Evolutionary conservation across 2,797 vertebrate species (phyloP).

Genomic region (Micrastur ruficollis): DNA sequence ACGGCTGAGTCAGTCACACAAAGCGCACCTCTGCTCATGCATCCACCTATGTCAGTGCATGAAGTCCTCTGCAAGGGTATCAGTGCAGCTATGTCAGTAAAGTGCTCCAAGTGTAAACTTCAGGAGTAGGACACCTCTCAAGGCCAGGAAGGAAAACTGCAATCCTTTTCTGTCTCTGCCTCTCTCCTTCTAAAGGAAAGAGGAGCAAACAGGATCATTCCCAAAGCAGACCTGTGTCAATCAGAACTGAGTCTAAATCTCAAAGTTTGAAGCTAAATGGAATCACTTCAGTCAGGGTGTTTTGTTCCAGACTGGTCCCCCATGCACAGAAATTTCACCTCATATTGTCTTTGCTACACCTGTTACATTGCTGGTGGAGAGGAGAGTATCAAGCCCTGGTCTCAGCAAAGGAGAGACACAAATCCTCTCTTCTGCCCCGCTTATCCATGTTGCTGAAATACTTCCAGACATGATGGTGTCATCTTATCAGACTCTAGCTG

Average conservation of each 20-base stretch:
- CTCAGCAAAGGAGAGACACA: not conserved
- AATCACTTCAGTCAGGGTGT: not conserved
- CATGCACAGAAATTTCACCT: not conserved
- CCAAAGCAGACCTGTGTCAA: not conserved
- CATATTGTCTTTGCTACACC: not conserved
- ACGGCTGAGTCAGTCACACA: fast-evolving
- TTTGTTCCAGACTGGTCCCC: not conserved
- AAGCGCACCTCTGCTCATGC: not conserved
- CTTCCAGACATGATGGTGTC: not conserved
- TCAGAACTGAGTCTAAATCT: not conserved
- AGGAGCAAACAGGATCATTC: not conserved
- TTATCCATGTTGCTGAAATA: not conserved
- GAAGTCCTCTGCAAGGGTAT: not conserved
- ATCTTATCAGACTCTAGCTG: not conserved
- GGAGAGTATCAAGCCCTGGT: not conserved
- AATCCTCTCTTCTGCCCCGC: not conserved
- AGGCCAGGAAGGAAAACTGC: not conserved
- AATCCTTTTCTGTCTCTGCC: not conserved
- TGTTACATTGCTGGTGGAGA: not conserved
- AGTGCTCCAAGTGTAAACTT: not conserved
- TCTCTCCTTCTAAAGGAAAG: not conserved
- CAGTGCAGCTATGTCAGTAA: fast-evolving
- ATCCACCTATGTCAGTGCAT: not conserved
- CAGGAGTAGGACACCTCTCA: not conserved
- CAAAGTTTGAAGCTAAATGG: not conserved